Percentiles rank a stretch among this genome's conserved stretches.
These are phyloP conservation scores for Lithobates pipiens DNA, from an alignment of 2,797 vertebrate species.

Conservation along the genomic window DNA sequence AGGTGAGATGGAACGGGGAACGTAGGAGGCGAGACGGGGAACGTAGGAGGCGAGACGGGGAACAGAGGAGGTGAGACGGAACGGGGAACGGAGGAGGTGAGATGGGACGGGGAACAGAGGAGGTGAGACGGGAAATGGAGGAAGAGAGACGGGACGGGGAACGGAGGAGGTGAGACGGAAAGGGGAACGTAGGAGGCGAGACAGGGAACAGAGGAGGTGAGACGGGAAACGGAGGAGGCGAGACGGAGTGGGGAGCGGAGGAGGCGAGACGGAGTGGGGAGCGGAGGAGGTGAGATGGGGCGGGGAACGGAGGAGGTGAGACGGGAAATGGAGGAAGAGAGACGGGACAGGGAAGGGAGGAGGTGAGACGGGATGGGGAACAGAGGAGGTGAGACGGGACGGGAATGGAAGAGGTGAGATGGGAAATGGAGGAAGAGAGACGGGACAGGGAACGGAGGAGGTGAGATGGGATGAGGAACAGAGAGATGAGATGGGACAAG, in stretches of 20 bases:
- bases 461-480: background rate
- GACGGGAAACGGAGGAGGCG: too few relatives aligned
- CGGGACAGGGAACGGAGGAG: background rate
- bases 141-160: background rate
- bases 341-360: too few relatives aligned
- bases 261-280: background rate
- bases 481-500: background rate
- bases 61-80: background rate
- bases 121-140: background rate
- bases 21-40: background rate
- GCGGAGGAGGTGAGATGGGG: background rate
- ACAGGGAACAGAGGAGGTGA: background rate
- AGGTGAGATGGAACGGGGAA: background rate
- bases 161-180: background rate
- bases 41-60: background rate
- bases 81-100: background rate
- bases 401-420: background rate
- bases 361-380: too few relatives aligned
- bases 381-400: too few relatives aligned
- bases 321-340: too few relatives aligned
- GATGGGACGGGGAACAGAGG: background rate
- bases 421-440: background rate
- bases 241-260: too few relatives aligned
- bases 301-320: too few relatives aligned
- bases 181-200: too few relatives aligned